phyloP scores from a whole-genome alignment of 2,888 invertebrate species.

The Laspeyria flexula region DNA sequence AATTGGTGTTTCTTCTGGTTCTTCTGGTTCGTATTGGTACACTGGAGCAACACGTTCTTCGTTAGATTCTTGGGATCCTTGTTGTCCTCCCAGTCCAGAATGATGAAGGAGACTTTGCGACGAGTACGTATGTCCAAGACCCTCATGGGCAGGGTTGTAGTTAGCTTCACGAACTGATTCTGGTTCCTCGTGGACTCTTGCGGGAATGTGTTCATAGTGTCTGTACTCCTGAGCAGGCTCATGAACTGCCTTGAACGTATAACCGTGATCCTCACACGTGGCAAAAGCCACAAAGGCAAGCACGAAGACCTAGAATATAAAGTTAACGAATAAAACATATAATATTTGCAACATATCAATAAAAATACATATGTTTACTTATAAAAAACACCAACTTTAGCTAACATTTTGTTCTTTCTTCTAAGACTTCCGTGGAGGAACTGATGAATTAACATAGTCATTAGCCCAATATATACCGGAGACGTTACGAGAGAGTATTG shows the following conservation, averaged over 20 bases:
- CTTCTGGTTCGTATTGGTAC: constrained; percentile 59
- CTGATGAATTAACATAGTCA: constrained; percentile 83
- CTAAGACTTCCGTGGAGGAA: constrained; percentile 79
- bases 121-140: constrained; percentile 53
- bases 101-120: constrained; percentile 65
- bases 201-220: constrained; percentile 50
- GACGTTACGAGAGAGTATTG: constrained; percentile 84
- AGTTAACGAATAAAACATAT: constrained; percentile 11
- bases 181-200: constrained; percentile 54
- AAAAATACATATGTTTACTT: constrained; percentile 21
- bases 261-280: constrained; percentile 61
- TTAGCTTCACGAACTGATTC: constrained; percentile 24
- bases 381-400: constrained; percentile 67
- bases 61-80: constrained; percentile 58
- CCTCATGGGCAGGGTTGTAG: constrained; percentile 32
- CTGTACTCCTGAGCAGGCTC: constrained; percentile 63
- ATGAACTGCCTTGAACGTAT: constrained; percentile 57
- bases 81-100: constrained; percentile 52
- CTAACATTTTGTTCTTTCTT: constrained; percentile 80
- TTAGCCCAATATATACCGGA: constrained; percentile 84
- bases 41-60: constrained; percentile 60
- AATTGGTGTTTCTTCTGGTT: constrained; percentile 39
- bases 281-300: constrained; percentile 56
- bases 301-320: constrained; percentile 58
- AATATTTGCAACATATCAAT: constrained; percentile 12